Evolutionary conservation across 2,888 invertebrate genomes (phyloP).

Genomic region (Cephalotes varians): DNA sequence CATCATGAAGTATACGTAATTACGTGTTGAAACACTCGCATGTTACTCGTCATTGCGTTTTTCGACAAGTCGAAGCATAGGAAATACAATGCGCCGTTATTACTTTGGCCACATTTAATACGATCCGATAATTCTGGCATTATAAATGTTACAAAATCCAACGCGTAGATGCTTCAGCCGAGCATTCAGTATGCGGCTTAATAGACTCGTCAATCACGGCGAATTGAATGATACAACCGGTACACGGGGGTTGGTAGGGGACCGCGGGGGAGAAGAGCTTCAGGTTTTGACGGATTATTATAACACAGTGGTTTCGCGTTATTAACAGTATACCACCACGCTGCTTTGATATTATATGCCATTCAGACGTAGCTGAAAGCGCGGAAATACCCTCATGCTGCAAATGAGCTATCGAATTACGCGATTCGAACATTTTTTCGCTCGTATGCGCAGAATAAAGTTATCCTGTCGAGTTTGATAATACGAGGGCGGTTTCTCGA

Average conservation of each 20-base stretch:
- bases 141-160: constrained; percentile 71
- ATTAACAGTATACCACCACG: constrained; percentile 73
- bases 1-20: background rate
- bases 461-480: background rate
- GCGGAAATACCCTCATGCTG: constrained; percentile 47
- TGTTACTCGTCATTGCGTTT: constrained; percentile 16
- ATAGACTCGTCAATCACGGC: constrained; percentile 76
- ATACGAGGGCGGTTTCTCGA: background rate
- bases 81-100: constrained; percentile 30
- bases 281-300: constrained; percentile 76
- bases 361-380: constrained; percentile 68
- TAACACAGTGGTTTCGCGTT: constrained; percentile 75
- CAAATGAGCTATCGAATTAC: constrained; percentile 55
- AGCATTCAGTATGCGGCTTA: constrained; percentile 72
- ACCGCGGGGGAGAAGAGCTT: constrained; percentile 61
- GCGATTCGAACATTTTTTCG: constrained; percentile 31
- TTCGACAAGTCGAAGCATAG: constrained; percentile 26
- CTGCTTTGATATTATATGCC: constrained; percentile 70
- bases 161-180: constrained; percentile 68
- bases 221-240: constrained; percentile 73
- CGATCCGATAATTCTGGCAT: constrained; percentile 65
- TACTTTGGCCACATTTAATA: constrained; percentile 57
- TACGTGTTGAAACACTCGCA: background rate
- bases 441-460: constrained; percentile 9
- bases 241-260: constrained; percentile 28